Evolutionary conservation across 2,113 vertebrate genomes (phyloP).

Genomic region (Nothocercus nigrocapillus): DNA sequence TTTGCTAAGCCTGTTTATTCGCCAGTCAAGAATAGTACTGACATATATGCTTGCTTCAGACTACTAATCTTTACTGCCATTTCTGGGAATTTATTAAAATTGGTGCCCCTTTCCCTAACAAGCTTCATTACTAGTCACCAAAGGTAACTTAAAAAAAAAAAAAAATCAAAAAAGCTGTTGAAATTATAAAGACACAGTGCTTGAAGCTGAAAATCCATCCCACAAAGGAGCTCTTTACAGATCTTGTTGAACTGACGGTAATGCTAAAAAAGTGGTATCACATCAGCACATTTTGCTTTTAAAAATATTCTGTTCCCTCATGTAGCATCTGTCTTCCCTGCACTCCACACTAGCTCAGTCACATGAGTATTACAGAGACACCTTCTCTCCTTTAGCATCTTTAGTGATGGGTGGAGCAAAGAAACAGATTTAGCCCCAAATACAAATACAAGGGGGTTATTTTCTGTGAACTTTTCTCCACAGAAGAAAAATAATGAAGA

Average conservation of each 20-base stretch:
- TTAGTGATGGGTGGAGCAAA: background rate
- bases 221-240: background rate
- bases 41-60: background rate
- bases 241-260: background rate
- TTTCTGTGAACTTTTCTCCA: background rate
- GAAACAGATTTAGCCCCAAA: background rate
- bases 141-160: background rate
- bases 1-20: background rate
- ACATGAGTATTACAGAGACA: background rate
- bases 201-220: background rate
- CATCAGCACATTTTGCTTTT: background rate
- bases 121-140: background rate
- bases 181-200: background rate
- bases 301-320: background rate
- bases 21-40: background rate
- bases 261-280: background rate
- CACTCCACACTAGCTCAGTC: background rate
- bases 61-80: background rate
- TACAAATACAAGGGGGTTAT: background rate
- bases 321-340: rapidly evolving
- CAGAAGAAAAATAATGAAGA: background rate
- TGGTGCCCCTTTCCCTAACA: background rate
- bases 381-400: background rate
- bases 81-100: background rate
- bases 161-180: background rate